Percentiles rank a stretch among this genome's conserved stretches.
Evolutionary conservation across 2,888 invertebrate species (phyloP).

Genomic region (Ramazzottius varieornatus): DNA sequence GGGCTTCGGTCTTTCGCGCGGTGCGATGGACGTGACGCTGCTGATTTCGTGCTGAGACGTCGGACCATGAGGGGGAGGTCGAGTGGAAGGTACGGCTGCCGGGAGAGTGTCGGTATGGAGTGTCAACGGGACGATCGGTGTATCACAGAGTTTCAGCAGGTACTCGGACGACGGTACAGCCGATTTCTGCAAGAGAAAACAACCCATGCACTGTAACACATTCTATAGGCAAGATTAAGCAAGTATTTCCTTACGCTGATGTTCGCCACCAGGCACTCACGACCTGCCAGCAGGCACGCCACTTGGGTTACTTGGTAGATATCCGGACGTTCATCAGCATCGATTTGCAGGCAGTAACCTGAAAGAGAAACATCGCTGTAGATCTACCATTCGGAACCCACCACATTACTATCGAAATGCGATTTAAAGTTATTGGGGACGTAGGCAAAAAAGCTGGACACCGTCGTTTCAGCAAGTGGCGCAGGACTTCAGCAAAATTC

Average conservation of each 20-base stretch:
- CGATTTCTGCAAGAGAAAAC: background rate
- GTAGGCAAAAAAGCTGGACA: no score
- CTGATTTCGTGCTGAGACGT: background rate
- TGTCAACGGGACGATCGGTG: no score
- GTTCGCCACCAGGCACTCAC: slow-evolving; percentile 51
- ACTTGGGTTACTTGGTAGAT: slow-evolving; percentile 53
- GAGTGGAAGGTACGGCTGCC: background rate
- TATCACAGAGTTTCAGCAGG: no score
- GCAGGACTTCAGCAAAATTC: no score
- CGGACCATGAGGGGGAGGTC: no score
- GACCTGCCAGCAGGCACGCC: slow-evolving; percentile 41
- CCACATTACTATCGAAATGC: no score
- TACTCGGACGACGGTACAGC: background rate
- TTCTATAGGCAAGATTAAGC: no score
- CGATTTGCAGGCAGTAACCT: slow-evolving; percentile 57
- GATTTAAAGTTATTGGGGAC: no score
- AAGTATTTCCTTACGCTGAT: slow-evolving; percentile 32
- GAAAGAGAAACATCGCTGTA: background rate
- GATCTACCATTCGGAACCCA: no score
- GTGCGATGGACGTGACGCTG: slow-evolving; percentile 41
- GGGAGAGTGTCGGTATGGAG: no score
- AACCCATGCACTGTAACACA: background rate
- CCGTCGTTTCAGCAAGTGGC: no score
- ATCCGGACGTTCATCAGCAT: slow-evolving; percentile 53
- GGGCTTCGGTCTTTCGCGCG: slow-evolving; percentile 49